Evolutionary conservation across 2,797 vertebrate genomes (phyloP).

Genomic region (Semotilus atromaculatus): DNA sequence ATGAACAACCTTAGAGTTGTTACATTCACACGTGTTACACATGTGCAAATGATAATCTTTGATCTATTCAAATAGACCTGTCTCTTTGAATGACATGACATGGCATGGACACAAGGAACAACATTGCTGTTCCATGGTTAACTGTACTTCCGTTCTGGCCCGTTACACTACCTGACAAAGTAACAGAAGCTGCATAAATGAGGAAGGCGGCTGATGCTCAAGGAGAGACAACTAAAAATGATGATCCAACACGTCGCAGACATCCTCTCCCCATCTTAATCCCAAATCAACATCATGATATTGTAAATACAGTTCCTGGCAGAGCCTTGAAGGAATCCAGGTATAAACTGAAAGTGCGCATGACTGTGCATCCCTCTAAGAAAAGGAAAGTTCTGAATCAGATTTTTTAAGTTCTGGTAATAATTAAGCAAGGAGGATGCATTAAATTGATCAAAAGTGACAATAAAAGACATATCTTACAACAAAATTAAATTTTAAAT

Average conservation of each 20-base stretch:
- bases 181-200: not conserved
- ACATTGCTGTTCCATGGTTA: not conserved
- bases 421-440: not conserved
- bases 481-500: not conserved
- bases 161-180: not conserved
- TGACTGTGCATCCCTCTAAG: not conserved
- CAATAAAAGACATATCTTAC: not conserved
- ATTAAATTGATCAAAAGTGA: not conserved
- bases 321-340: not conserved
- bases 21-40: too few species aligned
- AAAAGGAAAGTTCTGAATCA: not conserved
- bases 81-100: not conserved
- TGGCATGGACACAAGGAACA: not conserved
- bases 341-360: not conserved
- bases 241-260: not conserved
- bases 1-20: not conserved
- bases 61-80: too few species aligned
- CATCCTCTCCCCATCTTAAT: not conserved
- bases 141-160: not conserved
- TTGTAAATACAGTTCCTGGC: not conserved
- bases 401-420: not conserved
- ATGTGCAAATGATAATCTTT: not conserved
- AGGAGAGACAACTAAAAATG: not conserved
- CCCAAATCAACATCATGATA: not conserved
- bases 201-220: not conserved